Percentiles rank a stretch among this genome's conserved stretches.
Evolutionary conservation across 2,797 vertebrate genomes (phyloP).

Genomic region (Notamacropus eugenii): DNA sequence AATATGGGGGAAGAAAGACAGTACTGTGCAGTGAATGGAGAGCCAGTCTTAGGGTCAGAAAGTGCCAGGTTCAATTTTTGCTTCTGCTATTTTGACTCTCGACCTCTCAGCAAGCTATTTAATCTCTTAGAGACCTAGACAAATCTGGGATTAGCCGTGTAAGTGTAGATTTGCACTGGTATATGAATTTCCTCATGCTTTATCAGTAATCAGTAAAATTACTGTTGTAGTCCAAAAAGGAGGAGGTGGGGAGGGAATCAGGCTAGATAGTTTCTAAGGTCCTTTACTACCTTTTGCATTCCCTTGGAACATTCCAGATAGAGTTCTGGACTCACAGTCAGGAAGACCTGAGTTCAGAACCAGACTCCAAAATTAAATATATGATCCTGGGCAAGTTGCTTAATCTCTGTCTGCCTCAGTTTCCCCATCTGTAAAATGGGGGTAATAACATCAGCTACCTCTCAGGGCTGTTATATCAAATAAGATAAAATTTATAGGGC

Average conservation of each 20-base stretch:
- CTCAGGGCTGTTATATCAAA: background rate
- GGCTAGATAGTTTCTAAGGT: background rate
- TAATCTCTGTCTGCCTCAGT: background rate
- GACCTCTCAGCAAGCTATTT: background rate
- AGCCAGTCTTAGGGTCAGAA: background rate
- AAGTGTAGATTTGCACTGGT: background rate
- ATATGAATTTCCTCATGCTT: background rate
- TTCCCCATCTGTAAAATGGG: background rate
- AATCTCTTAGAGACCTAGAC: background rate
- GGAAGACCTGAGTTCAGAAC: background rate
- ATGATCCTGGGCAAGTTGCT: background rate
- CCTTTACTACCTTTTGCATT: background rate
- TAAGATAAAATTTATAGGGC: background rate
- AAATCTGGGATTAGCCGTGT: background rate
- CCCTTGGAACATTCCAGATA: background rate
- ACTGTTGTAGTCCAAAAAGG: background rate
- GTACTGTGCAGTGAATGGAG: background rate
- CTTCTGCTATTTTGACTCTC: background rate
- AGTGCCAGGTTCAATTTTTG: background rate
- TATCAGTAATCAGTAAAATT: background rate
- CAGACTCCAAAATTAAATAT: background rate
- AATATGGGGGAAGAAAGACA: background rate
- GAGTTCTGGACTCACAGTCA: background rate
- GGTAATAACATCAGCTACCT: background rate
- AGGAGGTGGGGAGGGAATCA: background rate